phyloP scores from a whole-genome alignment of 2,797 vertebrate genomes.

The Fundulus diaphanus region DNA sequence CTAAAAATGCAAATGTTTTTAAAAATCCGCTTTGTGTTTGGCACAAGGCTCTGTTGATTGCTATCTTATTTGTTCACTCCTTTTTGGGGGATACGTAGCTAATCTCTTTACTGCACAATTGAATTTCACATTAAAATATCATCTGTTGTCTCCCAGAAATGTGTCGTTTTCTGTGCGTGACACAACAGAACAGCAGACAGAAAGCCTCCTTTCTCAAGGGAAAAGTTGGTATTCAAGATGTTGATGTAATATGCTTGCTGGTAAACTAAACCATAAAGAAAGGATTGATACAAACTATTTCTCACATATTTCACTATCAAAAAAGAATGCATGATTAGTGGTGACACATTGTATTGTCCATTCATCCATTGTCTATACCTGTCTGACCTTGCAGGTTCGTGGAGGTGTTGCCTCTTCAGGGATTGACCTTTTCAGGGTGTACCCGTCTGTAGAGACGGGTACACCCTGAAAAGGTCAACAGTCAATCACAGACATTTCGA shows the following conservation, averaged over 20 bases:
- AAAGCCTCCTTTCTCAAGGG: not conserved
- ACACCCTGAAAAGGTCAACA: too few relatives aligned
- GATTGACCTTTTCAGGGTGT: too few relatives aligned
- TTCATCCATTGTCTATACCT: not conserved
- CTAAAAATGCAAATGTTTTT: not conserved
- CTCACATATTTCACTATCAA: not conserved
- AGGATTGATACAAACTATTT: not conserved
- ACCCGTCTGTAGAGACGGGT: too few relatives aligned
- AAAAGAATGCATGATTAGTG: not conserved
- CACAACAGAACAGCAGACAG: not conserved
- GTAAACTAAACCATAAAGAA: not conserved
- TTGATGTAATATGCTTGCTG: not conserved
- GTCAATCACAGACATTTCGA: too few relatives aligned
- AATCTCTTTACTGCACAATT: constrained; percentile 51
- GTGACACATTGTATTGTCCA: not conserved
- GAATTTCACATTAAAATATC: constrained; percentile 35
- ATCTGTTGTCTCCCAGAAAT: constrained; percentile 27
- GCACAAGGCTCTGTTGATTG: constrained; percentile 1
- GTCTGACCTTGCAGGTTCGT: too few relatives aligned
- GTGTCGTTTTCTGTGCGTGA: constrained; percentile 24
- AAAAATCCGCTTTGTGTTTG: not conserved
- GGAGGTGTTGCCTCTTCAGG: too few relatives aligned
- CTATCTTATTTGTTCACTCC: constrained; percentile 15
- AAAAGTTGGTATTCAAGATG: not conserved
- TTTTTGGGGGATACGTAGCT: constrained; percentile 13